Evolutionary conservation across 2,888 invertebrate species (phyloP).

Genomic region (Andrena trimmerana): DNA sequence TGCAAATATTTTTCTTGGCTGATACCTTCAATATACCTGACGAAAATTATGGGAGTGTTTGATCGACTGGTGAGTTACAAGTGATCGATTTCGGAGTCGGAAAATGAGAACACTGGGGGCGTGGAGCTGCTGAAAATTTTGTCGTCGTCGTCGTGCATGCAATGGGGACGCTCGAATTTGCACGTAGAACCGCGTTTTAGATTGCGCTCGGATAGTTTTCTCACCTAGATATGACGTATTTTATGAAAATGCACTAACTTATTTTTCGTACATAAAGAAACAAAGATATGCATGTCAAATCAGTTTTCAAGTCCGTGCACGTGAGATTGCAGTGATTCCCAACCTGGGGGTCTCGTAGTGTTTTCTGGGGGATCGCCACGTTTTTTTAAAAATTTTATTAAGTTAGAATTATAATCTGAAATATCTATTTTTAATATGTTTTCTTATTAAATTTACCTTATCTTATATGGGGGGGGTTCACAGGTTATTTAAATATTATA

Average conservation of each 20-base stretch:
- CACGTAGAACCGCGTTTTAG: neutral
- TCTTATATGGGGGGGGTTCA: too few relatives aligned
- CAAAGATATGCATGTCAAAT: neutral
- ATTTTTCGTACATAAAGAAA: neutral
- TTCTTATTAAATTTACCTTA: too few relatives aligned
- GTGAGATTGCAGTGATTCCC: too few relatives aligned
- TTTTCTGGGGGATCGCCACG: too few relatives aligned
- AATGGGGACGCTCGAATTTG: neutral
- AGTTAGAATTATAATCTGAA: too few relatives aligned
- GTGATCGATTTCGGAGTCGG: slow-evolving; percentile 69
- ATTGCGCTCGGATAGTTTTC: neutral
- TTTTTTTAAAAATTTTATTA: too few relatives aligned
- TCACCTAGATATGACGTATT: neutral
- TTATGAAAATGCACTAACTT: neutral
- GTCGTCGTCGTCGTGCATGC: slow-evolving; percentile 61
- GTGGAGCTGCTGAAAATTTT: slow-evolving; percentile 66
- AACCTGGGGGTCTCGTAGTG: too few relatives aligned
- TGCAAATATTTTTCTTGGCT: neutral
- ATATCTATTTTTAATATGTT: too few relatives aligned
- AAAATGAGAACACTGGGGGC: slow-evolving; percentile 70
- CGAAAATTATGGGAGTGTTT: neutral
- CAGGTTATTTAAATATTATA: too few relatives aligned
- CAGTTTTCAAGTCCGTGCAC: too few relatives aligned
- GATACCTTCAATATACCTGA: neutral
- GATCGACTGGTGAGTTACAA: neutral